Evolutionary conservation across 2,113 vertebrate genomes (phyloP).

Genomic region (Pionites leucogaster): DNA sequence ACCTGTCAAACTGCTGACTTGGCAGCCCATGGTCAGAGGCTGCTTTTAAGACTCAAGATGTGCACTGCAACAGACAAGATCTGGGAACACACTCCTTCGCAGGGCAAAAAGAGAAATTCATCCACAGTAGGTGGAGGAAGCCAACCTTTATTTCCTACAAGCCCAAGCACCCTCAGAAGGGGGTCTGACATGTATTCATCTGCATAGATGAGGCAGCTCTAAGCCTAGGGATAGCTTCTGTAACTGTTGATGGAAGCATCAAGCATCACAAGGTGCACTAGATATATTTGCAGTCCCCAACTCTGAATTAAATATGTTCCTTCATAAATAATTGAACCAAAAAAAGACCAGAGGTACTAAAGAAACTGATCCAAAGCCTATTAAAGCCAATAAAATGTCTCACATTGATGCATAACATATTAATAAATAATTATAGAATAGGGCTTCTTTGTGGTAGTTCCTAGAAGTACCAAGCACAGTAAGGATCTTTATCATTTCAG

Average conservation of each 20-base stretch:
- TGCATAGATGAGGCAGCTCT: fast-evolving
- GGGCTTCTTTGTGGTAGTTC: background rate
- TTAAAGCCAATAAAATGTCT: constrained; percentile 32
- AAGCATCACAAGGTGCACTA: background rate
- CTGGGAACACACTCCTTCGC: fast-evolving
- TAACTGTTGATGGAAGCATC: background rate
- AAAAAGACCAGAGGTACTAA: constrained; percentile 17
- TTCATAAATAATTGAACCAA: constrained; percentile 37
- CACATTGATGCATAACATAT: constrained; percentile 1
- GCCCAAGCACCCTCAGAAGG: background rate
- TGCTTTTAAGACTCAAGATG: background rate
- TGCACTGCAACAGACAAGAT: background rate
- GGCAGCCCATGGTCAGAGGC: background rate
- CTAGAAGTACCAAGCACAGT: background rate
- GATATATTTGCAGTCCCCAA: background rate
- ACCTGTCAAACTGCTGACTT: background rate
- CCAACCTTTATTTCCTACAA: background rate
- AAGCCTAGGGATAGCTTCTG: background rate
- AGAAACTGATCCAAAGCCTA: constrained; percentile 19
- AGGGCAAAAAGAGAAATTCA: background rate
- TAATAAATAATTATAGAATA: constrained; percentile 31
- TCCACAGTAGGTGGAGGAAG: background rate
- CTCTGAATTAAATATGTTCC: constrained; percentile 45
- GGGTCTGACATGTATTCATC: fast-evolving
- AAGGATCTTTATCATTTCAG: constrained; percentile 1